Evolutionary conservation across 2,888 invertebrate genomes (phyloP), one percentile per base, ranked within the genome.

Genomic region (Miltochrista miniata): DNA sequence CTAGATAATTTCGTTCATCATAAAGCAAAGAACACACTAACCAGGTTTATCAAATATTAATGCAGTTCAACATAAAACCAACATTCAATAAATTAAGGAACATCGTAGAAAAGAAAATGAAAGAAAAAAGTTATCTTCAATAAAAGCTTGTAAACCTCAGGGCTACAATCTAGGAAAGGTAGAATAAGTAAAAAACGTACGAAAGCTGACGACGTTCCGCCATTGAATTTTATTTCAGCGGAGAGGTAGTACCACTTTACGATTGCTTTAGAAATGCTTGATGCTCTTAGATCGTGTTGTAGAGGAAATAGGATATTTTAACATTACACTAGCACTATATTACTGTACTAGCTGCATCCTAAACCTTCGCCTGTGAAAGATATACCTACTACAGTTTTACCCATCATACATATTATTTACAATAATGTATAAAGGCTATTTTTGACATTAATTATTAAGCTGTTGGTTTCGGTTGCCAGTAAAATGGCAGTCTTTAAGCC

Each of bases 191-290:
- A 43, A 51, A 56, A 60, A 56, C 37, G 43, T 30, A 48, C 33
- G 47, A 31, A 51, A 45, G 11, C 48, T n/a, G n/a, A n/a, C 47
- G 64, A 53, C 51, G 52, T 54, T 53, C 51, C 60, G 29, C 56
- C 43, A 54, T 68, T 61, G 50, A 68, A 67, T 68, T 68, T 52
- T 41, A 68, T 68, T 65, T 68, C 51, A 51, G 57, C 54, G 58
- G 14, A 53, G 49, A 45, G 56, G 56, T 56, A 43, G 46, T 58
- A 59, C 59, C 58, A 54, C 53, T 68, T 57, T 37, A 52, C 53
- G 47, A 56, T 53, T 51, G 53, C 55, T 59, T 60, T 54, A 56
- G 47, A 56, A 56, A 54, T 54, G 54, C 31, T 42, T 40, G 44
- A 61, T 59, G 48, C 49, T 51, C 34, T 39, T 24, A 49, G 12